Conservation (phyloP, 1,140 invertebrate genomes). For the Calycopis cecrops region DNA sequence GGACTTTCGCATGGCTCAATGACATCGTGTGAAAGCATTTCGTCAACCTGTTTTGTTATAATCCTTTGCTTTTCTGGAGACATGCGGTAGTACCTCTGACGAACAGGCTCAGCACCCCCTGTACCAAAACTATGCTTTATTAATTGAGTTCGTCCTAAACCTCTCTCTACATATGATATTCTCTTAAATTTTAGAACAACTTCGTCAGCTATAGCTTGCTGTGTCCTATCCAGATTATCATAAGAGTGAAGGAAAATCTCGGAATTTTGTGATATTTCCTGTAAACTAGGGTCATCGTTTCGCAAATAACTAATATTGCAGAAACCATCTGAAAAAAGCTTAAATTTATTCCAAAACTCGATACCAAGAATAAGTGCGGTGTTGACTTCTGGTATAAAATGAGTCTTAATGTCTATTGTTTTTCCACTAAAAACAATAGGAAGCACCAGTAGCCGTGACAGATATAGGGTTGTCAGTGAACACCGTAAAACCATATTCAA, state of each 20-base stretch:
- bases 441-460: neutral
- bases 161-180: constrained; percentile 23
- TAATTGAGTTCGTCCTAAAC: constrained; percentile 26
- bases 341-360: constrained; percentile 24
- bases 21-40: constrained; percentile 23
- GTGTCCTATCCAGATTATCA: neutral
- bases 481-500: neutral
- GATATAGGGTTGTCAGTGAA: neutral
- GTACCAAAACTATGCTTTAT: constrained; percentile 30
- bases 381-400: constrained; percentile 19
- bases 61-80: constrained; percentile 29
- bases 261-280: neutral
- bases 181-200: constrained; percentile 8
- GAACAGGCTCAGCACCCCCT: constrained; percentile 25
- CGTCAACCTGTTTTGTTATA: constrained; percentile 23
- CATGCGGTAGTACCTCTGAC: constrained; percentile 26
- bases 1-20: constrained; percentile 30
- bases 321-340: constrained; percentile 16
- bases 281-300: too few relatives aligned
- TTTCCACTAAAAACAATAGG: constrained; percentile 20
- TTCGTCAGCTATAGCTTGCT: neutral
- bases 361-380: constrained; percentile 23
- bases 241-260: neutral
- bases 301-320: neutral
- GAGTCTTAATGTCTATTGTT: constrained; percentile 19